Percentiles rank a stretch among this genome's conserved stretches.
Conservation (phyloP, 2,888 invertebrate species). For the Polyommatus icarus region DNA sequence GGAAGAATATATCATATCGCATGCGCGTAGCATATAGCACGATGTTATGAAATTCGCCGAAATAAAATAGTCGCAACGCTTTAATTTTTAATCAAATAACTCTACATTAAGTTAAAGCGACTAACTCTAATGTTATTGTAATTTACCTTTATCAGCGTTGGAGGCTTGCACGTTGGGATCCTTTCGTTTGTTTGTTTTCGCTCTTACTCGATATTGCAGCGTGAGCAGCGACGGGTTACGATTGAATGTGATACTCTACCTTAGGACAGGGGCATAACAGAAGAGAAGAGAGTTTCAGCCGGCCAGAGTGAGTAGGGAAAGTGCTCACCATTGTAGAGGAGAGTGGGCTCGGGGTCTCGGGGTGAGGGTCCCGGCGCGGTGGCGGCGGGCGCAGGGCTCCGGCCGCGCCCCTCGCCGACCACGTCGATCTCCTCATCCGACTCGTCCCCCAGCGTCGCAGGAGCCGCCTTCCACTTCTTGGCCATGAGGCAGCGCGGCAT, state of each 20-base stretch:
- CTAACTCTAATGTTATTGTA: neutral
- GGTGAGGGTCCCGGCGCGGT: slow-evolving; percentile 86
- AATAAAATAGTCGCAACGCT: slow-evolving; percentile 54
- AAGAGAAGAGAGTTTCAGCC: neutral
- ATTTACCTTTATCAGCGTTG: slow-evolving; percentile 14
- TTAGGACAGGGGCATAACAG: neutral
- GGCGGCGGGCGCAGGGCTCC: slow-evolving; percentile 77
- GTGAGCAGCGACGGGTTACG: neutral
- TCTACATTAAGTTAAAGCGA: neutral
- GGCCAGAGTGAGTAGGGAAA: neutral
- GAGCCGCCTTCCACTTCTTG: slow-evolving; percentile 94
- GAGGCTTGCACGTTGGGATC: neutral
- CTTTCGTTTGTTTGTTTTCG: neutral
- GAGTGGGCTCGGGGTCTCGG: slow-evolving; percentile 84
- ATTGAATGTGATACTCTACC: neutral
- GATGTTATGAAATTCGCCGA: slow-evolving; percentile 58
- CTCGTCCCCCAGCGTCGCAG: slow-evolving; percentile 81
- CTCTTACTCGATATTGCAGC: neutral
- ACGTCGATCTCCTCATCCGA: slow-evolving; percentile 92
- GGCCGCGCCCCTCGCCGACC: slow-evolving; percentile 87
- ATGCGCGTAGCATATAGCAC: slow-evolving; percentile 51
- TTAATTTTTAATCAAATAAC: slow-evolving; percentile 36
- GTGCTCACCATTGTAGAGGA: slow-evolving; percentile 87
- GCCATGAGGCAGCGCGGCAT: slow-evolving; percentile 98
- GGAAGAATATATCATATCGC: slow-evolving; percentile 49